Percentiles rank a stretch among this genome's conserved stretches.
Evolutionary conservation across 2,888 invertebrate genomes (phyloP).

Genomic region (Entomobrya proxima): DNA sequence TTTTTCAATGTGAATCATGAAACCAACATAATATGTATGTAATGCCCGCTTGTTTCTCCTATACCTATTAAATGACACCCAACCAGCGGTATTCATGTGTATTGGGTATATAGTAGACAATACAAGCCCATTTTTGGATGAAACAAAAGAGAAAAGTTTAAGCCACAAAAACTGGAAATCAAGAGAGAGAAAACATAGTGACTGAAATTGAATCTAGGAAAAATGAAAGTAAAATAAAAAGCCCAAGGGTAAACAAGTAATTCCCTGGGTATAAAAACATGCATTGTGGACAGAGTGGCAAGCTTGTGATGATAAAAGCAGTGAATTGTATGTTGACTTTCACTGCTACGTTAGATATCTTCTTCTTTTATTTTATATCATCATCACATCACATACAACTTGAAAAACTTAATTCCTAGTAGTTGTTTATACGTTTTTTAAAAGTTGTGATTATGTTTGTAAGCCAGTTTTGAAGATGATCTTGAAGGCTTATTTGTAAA

Average conservation of each 20-base stretch:
- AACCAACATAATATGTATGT: no score
- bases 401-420: no score
- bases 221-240: slow-evolving; percentile 36
- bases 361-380: neutral
- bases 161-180: slow-evolving; percentile 6
- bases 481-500: no score
- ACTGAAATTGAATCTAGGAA: slow-evolving; percentile 11
- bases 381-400: no score
- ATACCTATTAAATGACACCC: no score
- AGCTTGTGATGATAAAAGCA: slow-evolving; percentile 1
- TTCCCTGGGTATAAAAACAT: slow-evolving; percentile 41
- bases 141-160: slow-evolving; percentile 22
- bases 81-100: no score
- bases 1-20: no score
- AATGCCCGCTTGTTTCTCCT: no score
- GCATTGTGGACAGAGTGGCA: neutral
- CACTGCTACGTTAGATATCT: neutral
- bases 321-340: slow-evolving; percentile 22
- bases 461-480: no score
- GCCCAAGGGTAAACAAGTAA: slow-evolving; percentile 40
- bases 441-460: no score
- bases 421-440: no score
- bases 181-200: neutral
- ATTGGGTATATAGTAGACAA: neutral
- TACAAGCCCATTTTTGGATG: neutral